Evolutionary conservation across 30 jellyfish, hydroid and myxozoan genomes (phyloP), one percentile per base, ranked within the genome.

Genomic region (Cassiopea xamachana): DNA sequence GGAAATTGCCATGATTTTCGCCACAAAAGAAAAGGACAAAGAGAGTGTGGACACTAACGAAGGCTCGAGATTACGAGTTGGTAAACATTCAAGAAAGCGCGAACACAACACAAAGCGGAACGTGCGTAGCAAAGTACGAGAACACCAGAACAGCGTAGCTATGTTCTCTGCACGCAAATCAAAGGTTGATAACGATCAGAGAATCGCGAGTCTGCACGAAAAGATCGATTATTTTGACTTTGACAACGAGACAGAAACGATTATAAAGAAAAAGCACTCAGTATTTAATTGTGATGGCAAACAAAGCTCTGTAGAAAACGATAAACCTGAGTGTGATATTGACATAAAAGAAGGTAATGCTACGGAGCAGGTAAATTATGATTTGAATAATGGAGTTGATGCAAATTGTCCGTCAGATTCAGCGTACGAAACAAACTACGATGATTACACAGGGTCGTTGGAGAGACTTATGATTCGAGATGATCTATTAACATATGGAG

Each of bases 401-500:
- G 90, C 86, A 2, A 78, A 84, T 44, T 88, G 90, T 61, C 95
- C 87, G 13, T 88, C 95, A 9, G 95, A 88, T 71, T 88, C 95
- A 15, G 95, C 95, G 5, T 88, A 88, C 61, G 95, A 88, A 15
- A 88, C 95, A n/a, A 88, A 84, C 8, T 90, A 80, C 16, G 95
- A 88, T 75, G 95, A 88, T 10, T 61, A 60, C 18, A 88, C 90
- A 39, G 95, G 69, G 48, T 88, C 95, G 1, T 60, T 88, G 1
- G 95, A 88, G 45, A 47, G 95, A 69, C 75, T 88, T 3, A 88
- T 82, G 70, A 49, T 79, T 27, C 13, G 44, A 16, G 71, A 71
- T 73, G 95, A 88, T 59, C 47, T 43, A 7, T 58, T 18, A 71
- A 85, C 71, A 48, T 48, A 60, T 48, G 77, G 60, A 55, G 69